These are phyloP conservation scores for Philotrypesis tridentata DNA, from an alignment of 1,140 invertebrate genomes.

Conservation along the genomic window DNA sequence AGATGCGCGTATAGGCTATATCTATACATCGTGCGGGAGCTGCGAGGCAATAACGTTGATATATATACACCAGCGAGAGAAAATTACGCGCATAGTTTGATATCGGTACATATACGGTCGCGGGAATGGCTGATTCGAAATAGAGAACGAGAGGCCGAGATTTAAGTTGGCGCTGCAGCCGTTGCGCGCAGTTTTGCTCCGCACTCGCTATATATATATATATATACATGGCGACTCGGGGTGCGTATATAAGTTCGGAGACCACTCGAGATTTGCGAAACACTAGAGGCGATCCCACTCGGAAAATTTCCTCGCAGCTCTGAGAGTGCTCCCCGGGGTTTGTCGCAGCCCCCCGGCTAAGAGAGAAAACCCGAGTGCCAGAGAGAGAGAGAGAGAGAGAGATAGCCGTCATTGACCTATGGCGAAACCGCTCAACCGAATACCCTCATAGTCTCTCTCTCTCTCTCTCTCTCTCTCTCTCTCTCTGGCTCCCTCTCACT, in stretches of 20 bases:
- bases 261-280: slow-evolving; percentile 36
- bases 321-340: slow-evolving; percentile 31
- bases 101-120: neutral
- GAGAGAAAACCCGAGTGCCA: neutral
- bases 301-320: slow-evolving; percentile 33
- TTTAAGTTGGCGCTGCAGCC: neutral
- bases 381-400: neutral
- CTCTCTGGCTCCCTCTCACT: neutral
- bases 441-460: neutral
- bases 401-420: slow-evolving; percentile 17
- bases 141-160: slow-evolving; percentile 22
- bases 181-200: neutral
- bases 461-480: neutral
- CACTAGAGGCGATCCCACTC: slow-evolving; percentile 19
- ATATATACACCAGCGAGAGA: too few relatives aligned
- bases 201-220: neutral
- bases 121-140: slow-evolving; percentile 1
- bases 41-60: neutral
- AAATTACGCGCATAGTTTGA: slow-evolving; percentile 37
- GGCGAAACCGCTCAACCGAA: slow-evolving; percentile 19
- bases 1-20: too few relatives aligned
- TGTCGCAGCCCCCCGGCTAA: neutral
- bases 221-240: neutral
- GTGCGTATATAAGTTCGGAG: slow-evolving; percentile 13
- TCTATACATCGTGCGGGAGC: neutral